A percentile compares a stretch with the other conserved stretches of the same genome.
These are phyloP conservation scores for Trachymyrmex septentrionalis DNA, from an alignment of 1,140 invertebrate genomes.

Conservation along the genomic window DNA sequence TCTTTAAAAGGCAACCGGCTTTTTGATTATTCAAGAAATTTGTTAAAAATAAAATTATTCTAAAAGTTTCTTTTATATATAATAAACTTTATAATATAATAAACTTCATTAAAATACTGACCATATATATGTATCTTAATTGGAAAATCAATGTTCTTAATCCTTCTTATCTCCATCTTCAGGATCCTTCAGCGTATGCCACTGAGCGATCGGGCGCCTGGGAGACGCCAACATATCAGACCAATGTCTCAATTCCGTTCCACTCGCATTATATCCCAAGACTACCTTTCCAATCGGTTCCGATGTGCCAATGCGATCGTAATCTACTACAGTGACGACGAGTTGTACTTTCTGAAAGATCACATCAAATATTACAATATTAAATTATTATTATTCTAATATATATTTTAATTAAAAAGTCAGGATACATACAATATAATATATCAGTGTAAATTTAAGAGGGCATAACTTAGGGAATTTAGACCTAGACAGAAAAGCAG, in stretches of 20 bases:
- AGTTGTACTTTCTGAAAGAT: slow-evolving; percentile 97
- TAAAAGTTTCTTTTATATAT: not conserved
- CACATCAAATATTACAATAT: not conserved
- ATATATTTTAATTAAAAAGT: slow-evolving; percentile 17
- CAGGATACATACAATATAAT: not conserved
- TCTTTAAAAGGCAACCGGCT: not conserved
- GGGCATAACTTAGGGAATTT: not conserved
- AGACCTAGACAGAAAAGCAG: too few relatives aligned
- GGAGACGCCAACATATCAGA: slow-evolving; percentile 99
- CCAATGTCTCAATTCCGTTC: slow-evolving; percentile 99
- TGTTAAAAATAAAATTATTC: not conserved
- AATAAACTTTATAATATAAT: too few relatives aligned
- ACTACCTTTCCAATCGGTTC: slow-evolving; percentile 99
- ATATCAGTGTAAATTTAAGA: not conserved
- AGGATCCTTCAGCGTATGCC: slow-evolving; percentile 99
- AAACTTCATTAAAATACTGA: not conserved
- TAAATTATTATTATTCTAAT: not conserved
- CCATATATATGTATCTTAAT: slow-evolving; percentile 62
- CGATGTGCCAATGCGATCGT: slow-evolving; percentile 99
- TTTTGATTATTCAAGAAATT: not conserved
- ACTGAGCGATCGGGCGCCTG: slow-evolving; percentile 99
- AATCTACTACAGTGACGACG: slow-evolving; percentile 99
- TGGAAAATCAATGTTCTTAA: slow-evolving; percentile 86
- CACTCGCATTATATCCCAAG: slow-evolving; percentile 98
- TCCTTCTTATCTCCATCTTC: slow-evolving; percentile 97